These are phyloP conservation scores for Mantis religiosa DNA, from an alignment of 2,888 invertebrate species.

Conservation along the genomic window DNA sequence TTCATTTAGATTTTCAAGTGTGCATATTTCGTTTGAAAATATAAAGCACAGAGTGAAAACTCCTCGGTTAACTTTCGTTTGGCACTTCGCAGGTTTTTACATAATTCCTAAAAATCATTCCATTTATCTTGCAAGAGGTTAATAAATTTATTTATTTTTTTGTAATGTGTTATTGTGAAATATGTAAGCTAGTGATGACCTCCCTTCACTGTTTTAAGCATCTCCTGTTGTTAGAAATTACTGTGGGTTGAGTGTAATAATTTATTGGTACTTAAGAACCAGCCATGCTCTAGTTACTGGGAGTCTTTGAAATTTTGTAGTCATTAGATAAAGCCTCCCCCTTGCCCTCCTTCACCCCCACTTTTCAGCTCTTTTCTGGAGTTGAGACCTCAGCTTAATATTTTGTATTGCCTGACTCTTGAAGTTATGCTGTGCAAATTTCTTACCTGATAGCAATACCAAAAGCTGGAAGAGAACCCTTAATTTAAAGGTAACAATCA, in stretches of 20 bases:
- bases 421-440: conserved; percentile 19
- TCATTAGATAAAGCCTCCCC: background rate
- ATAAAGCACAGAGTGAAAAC: background rate
- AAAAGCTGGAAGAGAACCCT: conserved; percentile 10
- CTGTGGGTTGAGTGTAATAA: conserved; percentile 22
- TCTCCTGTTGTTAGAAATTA: conserved; percentile 7
- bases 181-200: conserved; percentile 14
- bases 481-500: background rate
- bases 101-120: conserved; percentile 29
- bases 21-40: background rate
- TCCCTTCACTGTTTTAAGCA: conserved; percentile 19
- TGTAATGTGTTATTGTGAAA: conserved; percentile 26
- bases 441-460: conserved; percentile 27
- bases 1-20: background rate
- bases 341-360: conserved; percentile 1
- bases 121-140: conserved; percentile 14
- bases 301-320: conserved; percentile 6
- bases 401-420: conserved; percentile 16
- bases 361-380: background rate
- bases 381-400: conserved; percentile 18
- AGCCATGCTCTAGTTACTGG: conserved; percentile 7
- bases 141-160: conserved; percentile 12
- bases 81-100: conserved; percentile 6
- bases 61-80: background rate
- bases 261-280: conserved; percentile 28